Evolutionary conservation across 2,888 invertebrate genomes (phyloP).

Genomic region (Meganola albula): DNA sequence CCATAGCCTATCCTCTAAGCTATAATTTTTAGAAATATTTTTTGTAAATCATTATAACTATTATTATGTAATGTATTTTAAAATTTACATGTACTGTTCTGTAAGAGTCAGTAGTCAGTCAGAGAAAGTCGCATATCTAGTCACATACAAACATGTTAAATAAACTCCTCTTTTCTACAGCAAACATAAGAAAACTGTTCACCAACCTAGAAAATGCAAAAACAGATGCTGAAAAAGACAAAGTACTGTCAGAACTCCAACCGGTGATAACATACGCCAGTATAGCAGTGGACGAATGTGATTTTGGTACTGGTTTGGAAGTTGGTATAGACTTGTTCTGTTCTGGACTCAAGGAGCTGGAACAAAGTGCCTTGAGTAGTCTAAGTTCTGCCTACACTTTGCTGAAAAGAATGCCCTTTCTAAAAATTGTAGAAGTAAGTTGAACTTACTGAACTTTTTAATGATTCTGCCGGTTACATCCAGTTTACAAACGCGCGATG

Average conservation of each 20-base stretch:
- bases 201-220: slow-evolving; percentile 79
- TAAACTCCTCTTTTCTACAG: slow-evolving; percentile 58
- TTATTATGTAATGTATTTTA: too few relatives aligned
- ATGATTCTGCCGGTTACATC: too few relatives aligned
- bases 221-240: slow-evolving; percentile 76
- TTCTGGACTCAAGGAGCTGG: slow-evolving; percentile 83
- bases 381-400: slow-evolving; percentile 87
- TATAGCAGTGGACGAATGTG: slow-evolving; percentile 96
- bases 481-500: too few relatives aligned
- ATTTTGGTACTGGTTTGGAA: slow-evolving; percentile 95
- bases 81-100: too few relatives aligned
- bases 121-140: background rate
- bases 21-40: too few relatives aligned
- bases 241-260: slow-evolving; percentile 83
- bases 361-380: slow-evolving; percentile 80
- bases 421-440: slow-evolving; percentile 81
- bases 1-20: too few relatives aligned
- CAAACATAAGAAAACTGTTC: slow-evolving; percentile 82
- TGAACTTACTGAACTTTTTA: too few relatives aligned
- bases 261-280: slow-evolving; percentile 89
- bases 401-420: slow-evolving; percentile 83
- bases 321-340: slow-evolving; percentile 91
- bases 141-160: background rate
- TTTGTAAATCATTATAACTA: too few relatives aligned
- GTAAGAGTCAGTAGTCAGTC: background rate